Evolutionary conservation across 2,888 invertebrate species (phyloP), one percentile per base, ranked within the genome.

Genomic region (Pheosia tremula): DNA sequence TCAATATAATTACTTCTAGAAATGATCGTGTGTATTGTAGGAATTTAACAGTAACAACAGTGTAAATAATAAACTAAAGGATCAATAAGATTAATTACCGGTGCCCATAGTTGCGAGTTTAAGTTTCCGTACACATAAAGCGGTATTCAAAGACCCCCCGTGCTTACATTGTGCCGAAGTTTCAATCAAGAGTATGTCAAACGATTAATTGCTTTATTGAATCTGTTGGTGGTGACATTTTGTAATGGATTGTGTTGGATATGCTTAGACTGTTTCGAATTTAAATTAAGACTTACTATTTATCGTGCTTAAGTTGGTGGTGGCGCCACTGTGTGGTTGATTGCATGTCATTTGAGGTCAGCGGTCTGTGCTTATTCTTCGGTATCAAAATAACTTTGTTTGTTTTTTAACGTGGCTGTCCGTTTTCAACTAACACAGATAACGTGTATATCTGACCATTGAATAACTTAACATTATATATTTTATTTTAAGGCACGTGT

Each of bases 41-140:
- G 43, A 11, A n/a, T n/a, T 47, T n/a, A n/a, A 0, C 1, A 47
- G 11, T 47, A 47, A 47, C 47, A 47, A 50, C 24, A 24, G 7
- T 50, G 24, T 50, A 50, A 50, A 50, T n/a, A 13, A 5, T 5
- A 5, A 53, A 37, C 55, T 39, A 39, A n/a, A 10, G 55, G 37
- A 55, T 55, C 13, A 38, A 39, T 55, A 55, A 55, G 55, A 55
- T 55, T 55, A 55, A 55, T 55, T 55, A 38, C 55, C 13, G n/a
- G 36, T 55, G 39, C 11, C 39, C 6, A 37, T 55, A 39, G 39
- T 39, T n/a, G 55, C 13, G 9, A 39, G n/a, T 13, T n/a, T 55
- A 55, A 39, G 39, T 55, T 39, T 55, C 38, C 37, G 55, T 55
- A n/a, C n/a, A 55, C 38, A n/a, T 38, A 55, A 36, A 55, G n/a